Evolutionary conservation across 2,113 vertebrate genomes (phyloP), one percentile per base, ranked within the genome.

Genomic region (Chiloscyllium plagiosum): DNA sequence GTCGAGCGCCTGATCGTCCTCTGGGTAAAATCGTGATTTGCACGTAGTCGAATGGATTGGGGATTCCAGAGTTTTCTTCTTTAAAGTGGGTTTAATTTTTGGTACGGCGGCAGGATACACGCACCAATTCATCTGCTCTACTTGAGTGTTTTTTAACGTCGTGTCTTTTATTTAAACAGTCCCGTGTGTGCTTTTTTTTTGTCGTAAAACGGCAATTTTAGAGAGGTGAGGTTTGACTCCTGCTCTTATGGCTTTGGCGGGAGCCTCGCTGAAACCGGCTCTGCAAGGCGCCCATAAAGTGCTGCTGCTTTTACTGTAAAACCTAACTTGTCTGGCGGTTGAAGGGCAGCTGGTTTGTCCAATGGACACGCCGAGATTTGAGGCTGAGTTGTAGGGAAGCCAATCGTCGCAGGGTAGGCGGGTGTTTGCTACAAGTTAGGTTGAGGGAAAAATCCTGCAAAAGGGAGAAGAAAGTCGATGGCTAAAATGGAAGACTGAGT

Each of bases 381-480:
- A 12, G 22, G 2, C 68, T 12, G 4, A 50, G 4, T 22, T 47
- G 42, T 69, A 24, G 24, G 0, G 19, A 4, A 72, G 94, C 94
- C 94, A 95, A 50, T 95, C 42, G 47, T 4, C 24, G 4, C 3
- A 4, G 15, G 94, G 94, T 37, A 72, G 94, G 94, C 47, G 93
- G 93, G 69, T 68, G 2, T 47, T 24, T 4, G 17, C 15, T 2
- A 12, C 2, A 95, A 95, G 94, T 95, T 95, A 95, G 94, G 94
- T 37, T 76, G 94, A 95, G 94, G 94, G 94, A 76, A 95, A 70
- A 70, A 47, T 70, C 42, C 47, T 95, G 68, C 66, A 72, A 72
- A 95, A 95, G 93, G 94, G 68, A 72, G 69, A 50, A 70, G 37
- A 70, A 72, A 72, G 94, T 95, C 68, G 42, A 66, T 72, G 94